Evolutionary conservation across 1,140 invertebrate genomes (phyloP).

Genomic region (Pemphigus obesinymphae): DNA sequence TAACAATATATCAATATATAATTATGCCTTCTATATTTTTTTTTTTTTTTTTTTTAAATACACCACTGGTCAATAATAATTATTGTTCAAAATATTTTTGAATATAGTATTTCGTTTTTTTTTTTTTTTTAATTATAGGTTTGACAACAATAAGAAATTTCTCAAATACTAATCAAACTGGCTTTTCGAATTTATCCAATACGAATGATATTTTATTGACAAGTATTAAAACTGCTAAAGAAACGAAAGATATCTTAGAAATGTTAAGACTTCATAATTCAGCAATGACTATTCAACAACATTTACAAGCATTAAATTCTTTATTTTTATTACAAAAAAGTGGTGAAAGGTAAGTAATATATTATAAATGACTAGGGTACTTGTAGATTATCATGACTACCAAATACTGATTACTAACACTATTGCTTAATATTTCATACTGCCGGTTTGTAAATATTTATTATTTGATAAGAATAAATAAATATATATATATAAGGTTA

Average conservation of each 20-base stretch:
- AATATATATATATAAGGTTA: too few species aligned
- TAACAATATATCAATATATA: too few species aligned
- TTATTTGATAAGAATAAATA: too few species aligned
- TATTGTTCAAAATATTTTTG: not conserved
- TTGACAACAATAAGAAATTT: not conserved
- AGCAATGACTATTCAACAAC: constrained; percentile 43
- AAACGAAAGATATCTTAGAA: constrained; percentile 39
- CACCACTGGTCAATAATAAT: too few species aligned
- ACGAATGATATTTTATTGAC: constrained; percentile 28
- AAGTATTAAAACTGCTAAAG: constrained; percentile 32
- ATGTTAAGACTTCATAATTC: constrained; percentile 40
- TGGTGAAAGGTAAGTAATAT: not conserved
- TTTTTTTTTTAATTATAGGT: not conserved
- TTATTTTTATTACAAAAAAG: constrained; percentile 41
- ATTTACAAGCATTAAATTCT: constrained; percentile 42
- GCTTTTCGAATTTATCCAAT: not conserved
- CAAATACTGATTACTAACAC: too few species aligned
- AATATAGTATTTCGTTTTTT: not conserved
- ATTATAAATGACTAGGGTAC: too few species aligned
- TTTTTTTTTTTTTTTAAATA: too few species aligned
- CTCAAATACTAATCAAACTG: not conserved
- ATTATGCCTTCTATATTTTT: too few species aligned
- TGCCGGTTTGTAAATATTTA: too few species aligned
- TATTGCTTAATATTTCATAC: too few species aligned
- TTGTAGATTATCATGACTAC: too few species aligned